phyloP scores from a whole-genome alignment of 2,888 invertebrate species.

The Drosophila peninsularis region DNA sequence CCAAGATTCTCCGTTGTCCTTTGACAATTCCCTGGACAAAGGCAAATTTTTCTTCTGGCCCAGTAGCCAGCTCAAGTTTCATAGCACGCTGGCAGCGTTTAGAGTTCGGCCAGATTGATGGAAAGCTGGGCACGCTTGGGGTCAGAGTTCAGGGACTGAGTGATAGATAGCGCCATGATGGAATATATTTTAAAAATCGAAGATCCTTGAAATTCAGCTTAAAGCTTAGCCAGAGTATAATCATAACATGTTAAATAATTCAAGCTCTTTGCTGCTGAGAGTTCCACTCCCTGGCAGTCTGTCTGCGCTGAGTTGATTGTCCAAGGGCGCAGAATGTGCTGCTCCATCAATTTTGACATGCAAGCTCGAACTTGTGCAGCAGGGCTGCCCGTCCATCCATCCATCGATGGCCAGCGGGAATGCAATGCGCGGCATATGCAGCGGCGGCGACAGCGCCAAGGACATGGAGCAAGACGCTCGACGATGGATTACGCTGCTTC shows the following conservation, averaged over 20 bases:
- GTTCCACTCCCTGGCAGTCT: background rate
- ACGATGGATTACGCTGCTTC: slow-evolving; percentile 75
- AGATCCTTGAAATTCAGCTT: too few relatives aligned
- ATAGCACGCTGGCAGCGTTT: slow-evolving; percentile 50
- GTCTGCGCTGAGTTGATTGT: slow-evolving; percentile 9
- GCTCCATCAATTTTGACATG: slow-evolving; percentile 53
- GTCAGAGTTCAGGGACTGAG: slow-evolving; percentile 27
- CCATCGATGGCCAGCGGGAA: slow-evolving; percentile 54
- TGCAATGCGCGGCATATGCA: slow-evolving; percentile 59
- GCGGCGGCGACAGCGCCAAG: slow-evolving; percentile 43
- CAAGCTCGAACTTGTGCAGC: slow-evolving; percentile 25
- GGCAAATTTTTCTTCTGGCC: slow-evolving; percentile 52
- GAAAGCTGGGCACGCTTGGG: background rate
- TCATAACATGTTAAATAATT: slow-evolving; percentile 2
- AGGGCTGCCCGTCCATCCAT: slow-evolving; percentile 39
- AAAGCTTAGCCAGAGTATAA: too few relatives aligned
- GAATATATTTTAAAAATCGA: too few relatives aligned
- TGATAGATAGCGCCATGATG: slow-evolving; percentile 25
- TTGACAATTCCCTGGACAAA: slow-evolving; percentile 45
- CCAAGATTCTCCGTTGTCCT: slow-evolving; percentile 25
- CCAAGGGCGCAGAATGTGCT: slow-evolving; percentile 14
- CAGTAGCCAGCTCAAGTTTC: slow-evolving; percentile 38
- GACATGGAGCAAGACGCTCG: slow-evolving; percentile 61
- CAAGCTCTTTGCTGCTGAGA: background rate
- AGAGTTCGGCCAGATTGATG: slow-evolving; percentile 11